Evolutionary conservation across 1,140 invertebrate genomes (phyloP), one percentile per base, ranked within the genome.

Genomic region (Panagrolaimus sp.): DNA sequence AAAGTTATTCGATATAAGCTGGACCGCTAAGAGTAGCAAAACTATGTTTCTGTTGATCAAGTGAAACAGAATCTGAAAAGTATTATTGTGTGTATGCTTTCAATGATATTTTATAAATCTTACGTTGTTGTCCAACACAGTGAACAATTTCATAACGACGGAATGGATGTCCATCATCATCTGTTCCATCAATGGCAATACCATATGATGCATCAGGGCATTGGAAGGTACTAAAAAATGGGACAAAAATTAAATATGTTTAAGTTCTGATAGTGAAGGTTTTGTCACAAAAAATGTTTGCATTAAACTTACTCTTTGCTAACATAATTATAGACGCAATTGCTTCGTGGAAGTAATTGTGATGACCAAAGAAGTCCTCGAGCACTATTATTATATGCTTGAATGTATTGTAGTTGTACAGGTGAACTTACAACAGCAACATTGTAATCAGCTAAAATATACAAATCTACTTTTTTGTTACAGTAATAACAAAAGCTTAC

Each of bases 91-190:
- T 11, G 5, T 20, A 8, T 1, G 20, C 0, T n/a, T 1, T 57
- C 20, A 3, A 5, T 20, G 20, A 57, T 20, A 16, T 2, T 2
- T 38, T 4, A 48, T 14, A 20, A n/a, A 57, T 25, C 51, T 64
- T 64, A 64, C 63, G 63, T 11, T 16, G 20, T 11, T 20, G 25
- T 11, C 63, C 63, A 47, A 64, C 42, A 47, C 63, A 64, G 20
- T 64, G 63, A 47, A 25, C 63, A 16, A 44, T 23, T 47, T 64
- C 42, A 43, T n/a, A 23, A n/a, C 63, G 63, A 11, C 63, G 63
- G 14, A 23, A 64, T 20, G 63, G 63, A 43, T 64, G 63, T 20
- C 63, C 63, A 47, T 46, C 20, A 23, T 64, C 20, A 25, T 25
- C 63, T 5, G 31, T 23, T 9, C 63, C 63, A 11, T 64, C 63